Percentiles rank a stretch among this genome's conserved stretches.
phyloP scores from a whole-genome alignment of 2,113 vertebrate species.

The Bettongia penicillata region DNA sequence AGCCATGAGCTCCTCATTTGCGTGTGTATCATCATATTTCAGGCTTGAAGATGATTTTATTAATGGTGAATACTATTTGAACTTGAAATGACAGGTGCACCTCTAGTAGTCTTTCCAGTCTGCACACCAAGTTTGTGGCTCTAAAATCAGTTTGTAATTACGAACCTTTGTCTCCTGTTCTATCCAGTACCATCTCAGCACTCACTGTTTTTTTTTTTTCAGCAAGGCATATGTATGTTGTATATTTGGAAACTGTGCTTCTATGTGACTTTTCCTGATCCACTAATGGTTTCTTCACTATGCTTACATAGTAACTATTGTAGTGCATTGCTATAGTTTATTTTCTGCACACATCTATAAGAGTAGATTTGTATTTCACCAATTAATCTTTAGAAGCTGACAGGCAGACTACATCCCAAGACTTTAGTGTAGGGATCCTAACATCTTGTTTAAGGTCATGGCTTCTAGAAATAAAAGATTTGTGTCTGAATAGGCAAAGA shows the following conservation, averaged over 20 bases:
- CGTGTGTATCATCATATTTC: no score
- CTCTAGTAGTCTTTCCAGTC: no score
- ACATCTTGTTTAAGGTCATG: neutral
- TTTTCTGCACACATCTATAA: neutral
- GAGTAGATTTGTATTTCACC: neutral
- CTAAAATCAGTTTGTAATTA: no score
- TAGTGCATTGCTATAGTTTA: neutral
- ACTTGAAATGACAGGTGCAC: no score
- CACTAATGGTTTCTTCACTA: neutral
- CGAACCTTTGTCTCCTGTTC: neutral
- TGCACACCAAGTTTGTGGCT: no score
- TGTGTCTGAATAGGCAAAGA: neutral
- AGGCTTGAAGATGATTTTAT: no score
- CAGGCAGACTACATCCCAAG: conserved; percentile 4
- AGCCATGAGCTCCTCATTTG: no score
- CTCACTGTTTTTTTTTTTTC: neutral
- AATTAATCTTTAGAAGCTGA: conserved; percentile 33
- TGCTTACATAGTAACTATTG: no score
- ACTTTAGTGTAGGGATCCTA: conserved; percentile 36
- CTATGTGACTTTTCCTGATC: neutral
- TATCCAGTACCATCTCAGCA: conserved; percentile 40
- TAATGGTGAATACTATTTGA: no score
- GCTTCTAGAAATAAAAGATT: conserved; percentile 16
- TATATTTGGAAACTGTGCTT: conserved; percentile 2
- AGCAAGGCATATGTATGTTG: neutral